phyloP scores from a whole-genome alignment of 2,888 invertebrate genomes.

The Steinernema scapterisci region DNA sequence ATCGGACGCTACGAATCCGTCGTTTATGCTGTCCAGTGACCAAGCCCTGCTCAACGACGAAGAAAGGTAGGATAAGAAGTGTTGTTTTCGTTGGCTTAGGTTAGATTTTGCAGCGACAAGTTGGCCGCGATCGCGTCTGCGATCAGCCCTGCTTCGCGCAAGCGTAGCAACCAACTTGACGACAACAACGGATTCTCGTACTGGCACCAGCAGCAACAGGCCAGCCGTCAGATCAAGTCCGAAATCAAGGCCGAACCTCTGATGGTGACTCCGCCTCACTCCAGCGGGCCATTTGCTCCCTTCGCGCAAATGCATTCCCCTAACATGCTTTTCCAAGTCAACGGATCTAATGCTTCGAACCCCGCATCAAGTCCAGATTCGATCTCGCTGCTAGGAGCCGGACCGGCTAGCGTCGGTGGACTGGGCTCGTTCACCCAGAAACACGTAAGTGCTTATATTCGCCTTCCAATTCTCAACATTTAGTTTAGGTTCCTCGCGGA shows the following conservation, averaged over 20 bases:
- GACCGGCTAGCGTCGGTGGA: conserved; percentile 1
- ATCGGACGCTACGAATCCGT: conserved; percentile 47
- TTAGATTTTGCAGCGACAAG: not conserved
- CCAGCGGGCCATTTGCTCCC: conserved; percentile 12
- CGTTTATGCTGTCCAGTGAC: conserved; percentile 35
- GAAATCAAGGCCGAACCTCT: not conserved
- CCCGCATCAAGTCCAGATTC: conserved; percentile 16
- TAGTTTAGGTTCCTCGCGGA: conserved; percentile 37
- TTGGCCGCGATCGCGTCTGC: conserved; percentile 7
- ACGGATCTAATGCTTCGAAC: conserved; percentile 8
- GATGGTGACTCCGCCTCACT: conserved; percentile 13
- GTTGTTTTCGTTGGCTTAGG: not conserved
- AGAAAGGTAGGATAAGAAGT: not conserved
- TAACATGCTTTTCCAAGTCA: conserved; percentile 15
- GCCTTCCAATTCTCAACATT: not conserved
- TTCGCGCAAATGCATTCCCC: conserved; percentile 11
- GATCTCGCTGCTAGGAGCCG: not conserved
- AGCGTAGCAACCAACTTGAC: conserved; percentile 5
- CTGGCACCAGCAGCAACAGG: conserved; percentile 6
- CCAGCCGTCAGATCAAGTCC: not conserved
- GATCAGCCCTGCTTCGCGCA: not conserved
- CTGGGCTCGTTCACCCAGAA: not conserved
- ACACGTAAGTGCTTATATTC: not conserved
- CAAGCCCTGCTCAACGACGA: conserved; percentile 21
- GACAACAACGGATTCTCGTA: conserved; percentile 28